Evolutionary conservation across 2,113 vertebrate genomes (phyloP).

Genomic region (Larimichthys polyactis): DNA sequence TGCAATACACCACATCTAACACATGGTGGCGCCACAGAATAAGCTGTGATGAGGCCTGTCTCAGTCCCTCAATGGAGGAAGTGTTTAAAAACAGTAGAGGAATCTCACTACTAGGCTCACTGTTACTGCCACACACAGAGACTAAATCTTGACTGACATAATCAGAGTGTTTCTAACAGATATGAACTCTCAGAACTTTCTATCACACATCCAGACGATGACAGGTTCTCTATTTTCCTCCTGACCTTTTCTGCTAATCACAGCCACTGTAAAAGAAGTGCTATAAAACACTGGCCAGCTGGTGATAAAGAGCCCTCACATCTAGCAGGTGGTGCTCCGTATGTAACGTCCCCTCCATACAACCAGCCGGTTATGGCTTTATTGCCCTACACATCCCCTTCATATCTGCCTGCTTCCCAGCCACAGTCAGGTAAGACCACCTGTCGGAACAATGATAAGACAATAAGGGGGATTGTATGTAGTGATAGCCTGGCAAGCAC

Average conservation of each 20-base stretch:
- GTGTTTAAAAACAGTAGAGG: neutral
- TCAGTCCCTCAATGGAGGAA: neutral
- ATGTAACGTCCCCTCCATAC: constrained; percentile 77
- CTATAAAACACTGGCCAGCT: constrained; percentile 80
- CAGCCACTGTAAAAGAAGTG: constrained; percentile 76
- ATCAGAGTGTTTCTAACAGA: constrained; percentile 17
- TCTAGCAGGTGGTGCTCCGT: constrained; percentile 81
- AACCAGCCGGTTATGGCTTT: constrained; percentile 82
- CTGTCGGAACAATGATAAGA: constrained; percentile 81
- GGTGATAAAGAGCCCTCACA: constrained; percentile 78
- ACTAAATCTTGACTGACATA: constrained; percentile 17
- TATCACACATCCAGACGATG: constrained; percentile 40
- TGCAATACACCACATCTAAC: constrained; percentile 44
- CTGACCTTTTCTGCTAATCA: constrained; percentile 77
- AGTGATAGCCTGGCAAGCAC: constrained; percentile 50
- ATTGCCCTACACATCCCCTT: constrained; percentile 81
- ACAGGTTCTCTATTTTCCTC: constrained; percentile 65
- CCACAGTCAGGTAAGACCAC: constrained; percentile 79
- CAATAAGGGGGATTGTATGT: constrained; percentile 64
- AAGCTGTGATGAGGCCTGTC: constrained; percentile 9
- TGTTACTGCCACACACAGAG: constrained; percentile 15
- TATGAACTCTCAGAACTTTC: constrained; percentile 18
- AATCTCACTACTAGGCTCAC: neutral
- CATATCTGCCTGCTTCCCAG: constrained; percentile 75
- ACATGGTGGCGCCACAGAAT: constrained; percentile 75